Evolutionary conservation across 2,797 vertebrate genomes (phyloP), one percentile per base, ranked within the genome.

Genomic region (Allochrocebus solatus): DNA sequence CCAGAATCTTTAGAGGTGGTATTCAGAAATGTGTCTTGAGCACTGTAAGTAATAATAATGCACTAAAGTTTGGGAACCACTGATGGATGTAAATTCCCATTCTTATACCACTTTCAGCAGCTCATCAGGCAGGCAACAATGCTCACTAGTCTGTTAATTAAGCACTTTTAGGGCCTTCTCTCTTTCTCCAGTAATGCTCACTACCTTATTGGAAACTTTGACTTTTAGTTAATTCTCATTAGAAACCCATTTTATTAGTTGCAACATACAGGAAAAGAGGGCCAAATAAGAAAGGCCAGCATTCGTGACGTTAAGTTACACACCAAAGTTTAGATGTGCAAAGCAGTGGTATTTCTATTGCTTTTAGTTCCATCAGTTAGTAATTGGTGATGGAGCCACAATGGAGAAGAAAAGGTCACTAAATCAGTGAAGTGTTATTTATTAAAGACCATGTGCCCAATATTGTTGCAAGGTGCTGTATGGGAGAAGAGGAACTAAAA

Each of bases 151-250:
- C 39, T 90, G 57, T 87, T 78, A 72, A 53, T 90, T 82, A 78
- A 90, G 41, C 59, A 61, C 13, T 28, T 84, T 80, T 48, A 70
- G 8, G 21, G 10, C n/a, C 12, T 67, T n/a, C 22, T 48, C 17
- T 87, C 46, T 86, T 33, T 93, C 1, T 33, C 78, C 39, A 74
- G 24, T 86, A 96, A 96, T 79, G 61, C 53, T 90, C 67, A 41
- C 22, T 86, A 30, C 41, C 24, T 70, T 87, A 72, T 26, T 88
- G 22, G 72, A 79, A 64, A 74, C 39, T 93, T 78, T 91, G 76
- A 7, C 78, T 87, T 91, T 43, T 92, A 91, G 55, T 43, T 36
- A n/a, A 79, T 79, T 80, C n/a, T 95, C 67, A 93, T n/a, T 61
- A 43, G 39, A 88, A 72, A 88, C 21, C 91, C 26, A 26, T 26